Conservation (phyloP, 2,888 invertebrate species). For the Apamea monoglypha region DNA sequence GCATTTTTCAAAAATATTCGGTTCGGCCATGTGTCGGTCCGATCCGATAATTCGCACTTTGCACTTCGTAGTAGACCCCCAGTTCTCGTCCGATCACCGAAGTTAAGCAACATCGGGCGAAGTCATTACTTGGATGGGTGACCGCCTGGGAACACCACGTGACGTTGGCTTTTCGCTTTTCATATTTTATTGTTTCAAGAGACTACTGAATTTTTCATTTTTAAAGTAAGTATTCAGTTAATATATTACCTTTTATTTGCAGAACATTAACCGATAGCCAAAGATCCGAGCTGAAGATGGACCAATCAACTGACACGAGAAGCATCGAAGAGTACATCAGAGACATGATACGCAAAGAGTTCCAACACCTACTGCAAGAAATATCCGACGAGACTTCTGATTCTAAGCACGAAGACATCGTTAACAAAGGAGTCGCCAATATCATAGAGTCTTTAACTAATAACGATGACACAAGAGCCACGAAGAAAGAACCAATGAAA, state of each 20-base stretch:
- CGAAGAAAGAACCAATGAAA: slow-evolving; percentile 75
- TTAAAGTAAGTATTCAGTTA: too few relatives aligned
- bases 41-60: too few relatives aligned
- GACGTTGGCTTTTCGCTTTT: slow-evolving; percentile 77
- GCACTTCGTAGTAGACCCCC: too few relatives aligned
- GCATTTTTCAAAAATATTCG: too few relatives aligned
- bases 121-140: slow-evolving; percentile 86
- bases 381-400: slow-evolving; percentile 74
- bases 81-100: slow-evolving; percentile 70
- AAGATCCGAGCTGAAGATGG: slow-evolving; percentile 73
- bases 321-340: slow-evolving; percentile 86
- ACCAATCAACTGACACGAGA: slow-evolving; percentile 84
- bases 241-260: slow-evolving; percentile 39
- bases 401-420: slow-evolving; percentile 76
- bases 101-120: slow-evolving; percentile 84
- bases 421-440: slow-evolving; percentile 82
- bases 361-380: slow-evolving; percentile 81
- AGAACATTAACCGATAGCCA: slow-evolving; percentile 66
- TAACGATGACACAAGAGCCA: slow-evolving; percentile 65
- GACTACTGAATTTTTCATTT: background rate
- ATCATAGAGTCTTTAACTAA: slow-evolving; percentile 80
- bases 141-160: slow-evolving; percentile 83
- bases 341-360: slow-evolving; percentile 84
- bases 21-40: too few relatives aligned
- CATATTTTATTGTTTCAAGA: background rate